phyloP scores from a whole-genome alignment of 2,888 invertebrate genomes.

The Euproctis similis region DNA sequence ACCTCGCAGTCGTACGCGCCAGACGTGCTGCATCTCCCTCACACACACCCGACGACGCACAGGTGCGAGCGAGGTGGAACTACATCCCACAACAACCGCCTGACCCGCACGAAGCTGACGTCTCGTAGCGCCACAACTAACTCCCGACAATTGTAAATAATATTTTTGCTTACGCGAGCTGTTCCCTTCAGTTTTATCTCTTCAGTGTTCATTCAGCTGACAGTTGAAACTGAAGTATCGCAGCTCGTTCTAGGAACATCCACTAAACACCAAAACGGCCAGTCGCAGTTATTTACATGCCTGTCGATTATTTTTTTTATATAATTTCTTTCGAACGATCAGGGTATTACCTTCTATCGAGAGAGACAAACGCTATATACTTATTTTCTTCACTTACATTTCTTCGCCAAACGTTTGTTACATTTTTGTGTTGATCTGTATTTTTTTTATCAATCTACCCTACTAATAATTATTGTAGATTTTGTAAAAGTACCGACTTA shows the following conservation, averaged over 20 bases:
- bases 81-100: slow-evolving; percentile 70
- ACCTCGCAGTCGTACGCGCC: slow-evolving; percentile 90
- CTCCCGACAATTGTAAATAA: slow-evolving; percentile 3
- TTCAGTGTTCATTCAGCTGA: too few species aligned
- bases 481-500: slow-evolving; percentile 8
- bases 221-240: background rate
- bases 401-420: slow-evolving; percentile 3
- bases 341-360: slow-evolving; percentile 35
- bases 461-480: background rate
- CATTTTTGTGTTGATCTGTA: background rate
- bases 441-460: background rate
- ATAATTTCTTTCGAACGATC: slow-evolving; percentile 28
- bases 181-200: too few species aligned
- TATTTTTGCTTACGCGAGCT: too few species aligned
- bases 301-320: slow-evolving; percentile 26
- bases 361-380: too few species aligned
- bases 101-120: slow-evolving; percentile 59
- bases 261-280: slow-evolving; percentile 25
- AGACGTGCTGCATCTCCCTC: slow-evolving; percentile 28
- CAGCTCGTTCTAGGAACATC: slow-evolving; percentile 17
- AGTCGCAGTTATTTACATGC: slow-evolving; percentile 23
- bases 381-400: too few species aligned
- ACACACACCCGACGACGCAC: slow-evolving; percentile 27
- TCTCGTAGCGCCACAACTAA: slow-evolving; percentile 42
- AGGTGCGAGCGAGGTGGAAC: slow-evolving; percentile 69